Evolutionary conservation across 1,140 invertebrate species (phyloP).

Genomic region (silkworm (Bombyx mori)): ASM3026992v2 NC_085114.1:8744001-8744500

Average conservation of each 20-base stretch:
- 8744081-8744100: too few relatives aligned
- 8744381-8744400: conserved; percentile 43
- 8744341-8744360: conserved; percentile 29
- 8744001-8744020: too few relatives aligned
- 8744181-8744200: too few relatives aligned
- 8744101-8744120: too few relatives aligned
- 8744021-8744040: too few relatives aligned
- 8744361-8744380: conserved; percentile 65
- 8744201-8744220: too few relatives aligned
- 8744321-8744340: conserved; percentile 43
- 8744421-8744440: conserved; percentile 40
- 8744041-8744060: too few relatives aligned
- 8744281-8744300: conserved; percentile 8
- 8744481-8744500: too few relatives aligned
- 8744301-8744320: conserved; percentile 15
- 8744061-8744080: too few relatives aligned
- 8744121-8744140: too few relatives aligned
- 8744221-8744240: neutral
- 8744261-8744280: neutral
- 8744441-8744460: conserved; percentile 28
- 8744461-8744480: conserved; percentile 15
- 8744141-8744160: too few relatives aligned
- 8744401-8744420: conserved; percentile 54
- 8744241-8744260: conserved; percentile 2
- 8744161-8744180: too few relatives aligned